Base-by-base conservation (phyloP, 2,888 invertebrate species). In the Dysmachus trigonus region DNA sequence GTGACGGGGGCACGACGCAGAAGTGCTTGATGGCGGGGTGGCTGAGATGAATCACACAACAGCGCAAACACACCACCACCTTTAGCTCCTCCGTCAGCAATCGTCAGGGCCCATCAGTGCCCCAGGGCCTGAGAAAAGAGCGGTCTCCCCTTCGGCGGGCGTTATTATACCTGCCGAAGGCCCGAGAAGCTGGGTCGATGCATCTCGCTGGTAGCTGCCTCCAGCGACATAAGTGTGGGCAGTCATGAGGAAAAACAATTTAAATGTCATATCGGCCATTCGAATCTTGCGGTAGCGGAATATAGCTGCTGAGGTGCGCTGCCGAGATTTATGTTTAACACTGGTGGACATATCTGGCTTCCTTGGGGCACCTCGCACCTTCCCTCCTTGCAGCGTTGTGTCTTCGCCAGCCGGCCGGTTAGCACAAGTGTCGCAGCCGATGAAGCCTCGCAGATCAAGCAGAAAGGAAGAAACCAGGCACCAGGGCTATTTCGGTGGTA, bases 191-290 rank as follows among this genome's bases (percentile, higher is more conserved):
- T 35, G 15, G 38, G 10, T 2, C 35, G 85, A 85, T 85, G 47
- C 35, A 85, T 85, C 85, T 85, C 31, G 22, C 53, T 53, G 62
- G 76, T 76, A 77, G 85, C 76, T 76, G 76, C 53, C 62, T 62
- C 62, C 22, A 86, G 86, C 84, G 86, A 85, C 86, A 86, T 85
- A 87, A 86, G 87, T 86, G 87, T 86, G 86, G 87, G 87, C 87
- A 87, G 86, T 86, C 87, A 86, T 87, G 87, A 87, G 83, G 87
- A 84, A 86, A 86, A 87, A 84, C 87, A 87, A 86, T 87, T 87
- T 87, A 86, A 87, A 79, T 85, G 87, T 85, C 86, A 86, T 87
- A 87, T 87, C 87, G 85, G 33, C 18, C 74, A 33, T 81, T 77
- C 74, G 82, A 85, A 87, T 87, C 87, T 87, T 87, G 85, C 87